A percentile compares a stretch with the other conserved stretches of the same genome.
Evolutionary conservation across 2,888 invertebrate genomes (phyloP).

Genomic region (Ceriagrion tenellum): DNA sequence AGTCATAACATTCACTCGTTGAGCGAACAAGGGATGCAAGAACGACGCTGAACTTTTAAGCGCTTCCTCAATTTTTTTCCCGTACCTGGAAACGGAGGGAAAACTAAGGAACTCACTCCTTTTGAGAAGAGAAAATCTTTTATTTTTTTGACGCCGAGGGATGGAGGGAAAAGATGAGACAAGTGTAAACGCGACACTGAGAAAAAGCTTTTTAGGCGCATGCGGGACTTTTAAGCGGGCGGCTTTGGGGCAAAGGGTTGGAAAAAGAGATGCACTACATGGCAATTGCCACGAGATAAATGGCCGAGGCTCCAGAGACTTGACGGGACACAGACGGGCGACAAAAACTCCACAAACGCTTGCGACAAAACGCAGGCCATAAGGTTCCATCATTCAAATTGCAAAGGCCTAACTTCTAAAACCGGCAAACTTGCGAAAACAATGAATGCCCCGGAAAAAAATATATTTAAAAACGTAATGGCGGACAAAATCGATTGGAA

Average conservation of each 20-base stretch:
- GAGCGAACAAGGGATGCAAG: not conserved
- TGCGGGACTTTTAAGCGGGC: slow-evolving; percentile 16
- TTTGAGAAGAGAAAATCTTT: not conserved
- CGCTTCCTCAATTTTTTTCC: not conserved
- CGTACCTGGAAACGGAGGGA: not conserved
- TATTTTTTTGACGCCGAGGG: not conserved
- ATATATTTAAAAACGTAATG: not conserved
- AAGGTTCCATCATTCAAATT: slow-evolving; percentile 14
- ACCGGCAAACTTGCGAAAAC: not conserved
- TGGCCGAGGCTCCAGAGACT: slow-evolving; percentile 25
- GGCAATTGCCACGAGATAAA: slow-evolving; percentile 42
- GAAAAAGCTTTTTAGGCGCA: not conserved
- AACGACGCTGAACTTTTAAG: slow-evolving; percentile 26
- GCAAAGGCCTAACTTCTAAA: not conserved
- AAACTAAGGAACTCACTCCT: slow-evolving; percentile 27
- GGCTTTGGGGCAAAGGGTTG: not conserved
- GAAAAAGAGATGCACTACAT: not conserved
- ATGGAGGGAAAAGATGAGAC: not conserved
- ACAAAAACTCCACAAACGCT: not conserved
- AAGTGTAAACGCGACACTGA: slow-evolving; percentile 10
- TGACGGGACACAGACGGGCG: not conserved
- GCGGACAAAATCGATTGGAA: not conserved
- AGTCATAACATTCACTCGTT: slow-evolving; percentile 24
- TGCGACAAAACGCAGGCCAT: not conserved
- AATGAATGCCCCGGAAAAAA: not conserved